Base-by-base conservation (phyloP, 2,113 vertebrate species). In the Colius striatus region DNA sequence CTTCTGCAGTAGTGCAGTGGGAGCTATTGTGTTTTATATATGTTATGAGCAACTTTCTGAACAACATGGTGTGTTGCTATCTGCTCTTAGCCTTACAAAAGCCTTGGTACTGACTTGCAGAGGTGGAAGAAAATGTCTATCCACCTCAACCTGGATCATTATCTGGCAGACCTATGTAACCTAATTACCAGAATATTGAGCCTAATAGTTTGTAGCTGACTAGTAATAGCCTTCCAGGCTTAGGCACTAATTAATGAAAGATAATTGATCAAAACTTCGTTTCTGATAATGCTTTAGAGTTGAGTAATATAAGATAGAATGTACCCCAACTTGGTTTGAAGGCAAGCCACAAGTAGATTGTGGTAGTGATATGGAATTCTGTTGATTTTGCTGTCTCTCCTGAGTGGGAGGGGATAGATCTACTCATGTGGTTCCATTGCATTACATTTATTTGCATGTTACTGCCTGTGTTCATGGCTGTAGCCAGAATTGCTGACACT, bases 301-400 rank as follows among this genome's bases (percentile, higher is more conserved):
- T 93, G 94, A 91, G 94, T 95, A 94, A 94, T 81, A 45, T n/a
- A 57, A 34, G 70, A 41, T 27, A 63, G 63, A 89, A 47, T 60
- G 29, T n/a, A 79, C 18, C 58, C 62, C 50, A 38, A 25, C 77
- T 82, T 95, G 91, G 84, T 95, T 66, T 92, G 80, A 92, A 95
- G 89, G 84, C 84, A 95, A 94, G 76, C 94, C 94, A 51, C 91
- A 91, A 79, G 36, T 62, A 89, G 87, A 95, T 95, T 72, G 96
- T 76, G 84, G 76, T 71, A 60, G 54, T 66, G 87, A 92, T 91
- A 68, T 87, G 91, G 87, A 91, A 41, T 79, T 92, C 65, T 87
- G 80, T 95, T 94, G 92, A 95, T 94, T 91, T 90, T 87, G 71
- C 74, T 95, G 91, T 91, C 84, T 90, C 25, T 87, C 67, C 87